A percentile compares a stretch with the other conserved stretches of the same genome.
These are phyloP conservation scores for Drosophila arawakana DNA, from an alignment of 1,140 invertebrate genomes.

Conservation along the genomic window DNA sequence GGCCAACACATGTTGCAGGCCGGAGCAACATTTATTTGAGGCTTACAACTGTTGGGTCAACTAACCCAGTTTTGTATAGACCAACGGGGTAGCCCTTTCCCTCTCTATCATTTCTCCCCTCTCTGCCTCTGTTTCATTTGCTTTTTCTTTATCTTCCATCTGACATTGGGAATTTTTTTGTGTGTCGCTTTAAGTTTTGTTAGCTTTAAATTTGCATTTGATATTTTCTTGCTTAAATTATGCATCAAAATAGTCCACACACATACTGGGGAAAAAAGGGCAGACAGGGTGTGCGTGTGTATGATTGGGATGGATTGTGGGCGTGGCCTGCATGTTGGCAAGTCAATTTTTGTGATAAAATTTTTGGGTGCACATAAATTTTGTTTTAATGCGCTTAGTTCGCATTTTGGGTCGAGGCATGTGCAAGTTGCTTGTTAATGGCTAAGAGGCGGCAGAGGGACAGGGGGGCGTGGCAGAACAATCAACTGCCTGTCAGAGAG, in stretches of 20 bases:
- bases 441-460: not conserved
- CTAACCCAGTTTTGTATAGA: slow-evolving; percentile 20
- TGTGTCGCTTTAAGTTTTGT: slow-evolving; percentile 4
- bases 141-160: not conserved
- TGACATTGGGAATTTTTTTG: slow-evolving; percentile 36
- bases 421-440: not conserved
- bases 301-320: slow-evolving; percentile 7
- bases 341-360: slow-evolving; percentile 68
- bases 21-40: slow-evolving; percentile 72
- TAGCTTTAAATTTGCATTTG: slow-evolving; percentile 65
- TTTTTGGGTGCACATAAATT: slow-evolving; percentile 70
- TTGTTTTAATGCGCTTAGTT: slow-evolving; percentile 73
- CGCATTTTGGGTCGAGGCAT: slow-evolving; percentile 40
- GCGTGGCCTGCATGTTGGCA: slow-evolving; percentile 52
- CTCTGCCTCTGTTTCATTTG: too few species aligned
- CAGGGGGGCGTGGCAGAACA: not conserved
- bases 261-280: slow-evolving; percentile 15
- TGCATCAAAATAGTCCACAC: slow-evolving; percentile 63
- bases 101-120: too few species aligned
- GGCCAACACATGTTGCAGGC: slow-evolving; percentile 62
- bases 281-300: slow-evolving; percentile 8
- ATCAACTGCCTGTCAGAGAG: slow-evolving; percentile 15
- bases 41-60: slow-evolving; percentile 60
- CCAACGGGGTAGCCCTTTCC: not conserved
- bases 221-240: slow-evolving; percentile 57